Percentiles rank a stretch among this genome's conserved stretches.
These are phyloP conservation scores for Xanthorhoe spadicearia DNA, from an alignment of 2,888 invertebrate species.

Conservation along the genomic window DNA sequence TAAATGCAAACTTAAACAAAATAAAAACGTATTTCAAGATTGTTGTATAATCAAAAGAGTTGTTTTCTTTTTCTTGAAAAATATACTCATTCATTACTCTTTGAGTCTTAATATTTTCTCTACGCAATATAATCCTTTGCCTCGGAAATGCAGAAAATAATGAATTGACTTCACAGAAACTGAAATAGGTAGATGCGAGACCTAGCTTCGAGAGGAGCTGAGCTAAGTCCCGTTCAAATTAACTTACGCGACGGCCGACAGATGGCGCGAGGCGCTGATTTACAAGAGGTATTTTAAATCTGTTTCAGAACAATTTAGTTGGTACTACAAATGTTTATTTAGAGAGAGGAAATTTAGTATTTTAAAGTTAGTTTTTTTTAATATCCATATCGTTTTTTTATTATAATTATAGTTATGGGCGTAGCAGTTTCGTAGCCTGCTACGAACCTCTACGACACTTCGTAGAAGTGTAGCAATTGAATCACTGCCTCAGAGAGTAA, in stretches of 20 bases:
- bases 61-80: background rate
- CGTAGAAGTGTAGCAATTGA: no score
- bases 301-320: no score
- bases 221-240: background rate
- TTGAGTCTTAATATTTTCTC: background rate
- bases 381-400: no score
- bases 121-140: background rate
- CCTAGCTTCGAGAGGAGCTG: background rate
- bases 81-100: background rate
- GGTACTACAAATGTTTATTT: no score
- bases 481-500: no score
- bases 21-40: background rate
- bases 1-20: no score
- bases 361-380: no score
- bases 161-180: background rate
- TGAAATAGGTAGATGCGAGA: background rate
- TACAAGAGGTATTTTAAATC: no score
- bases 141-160: background rate
- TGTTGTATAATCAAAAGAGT: background rate
- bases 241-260: constrained; percentile 13
- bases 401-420: no score
- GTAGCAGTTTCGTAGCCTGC: background rate
- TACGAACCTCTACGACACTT: no score
- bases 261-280: constrained; percentile 14
- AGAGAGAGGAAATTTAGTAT: no score